phyloP scores from a whole-genome alignment of 1,140 invertebrate species.

The Aphidius ervi region DNA sequence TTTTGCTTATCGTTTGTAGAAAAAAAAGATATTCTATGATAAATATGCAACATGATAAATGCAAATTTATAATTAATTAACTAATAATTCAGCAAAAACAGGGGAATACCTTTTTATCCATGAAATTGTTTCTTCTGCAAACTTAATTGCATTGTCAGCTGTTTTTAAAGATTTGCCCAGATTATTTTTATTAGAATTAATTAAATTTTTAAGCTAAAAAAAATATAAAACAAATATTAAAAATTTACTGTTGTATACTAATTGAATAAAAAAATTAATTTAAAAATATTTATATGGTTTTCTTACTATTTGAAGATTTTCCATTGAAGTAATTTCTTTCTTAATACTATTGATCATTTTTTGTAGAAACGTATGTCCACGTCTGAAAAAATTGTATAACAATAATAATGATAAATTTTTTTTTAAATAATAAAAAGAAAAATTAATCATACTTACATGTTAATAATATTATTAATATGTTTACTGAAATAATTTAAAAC shows the following conservation, averaged over 20 bases:
- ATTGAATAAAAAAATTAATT: constrained; percentile 12
- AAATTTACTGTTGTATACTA: neutral
- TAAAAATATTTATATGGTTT: neutral
- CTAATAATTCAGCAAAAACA: constrained; percentile 22
- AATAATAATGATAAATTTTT: constrained; percentile 5
- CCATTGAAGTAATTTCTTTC: constrained; percentile 23
- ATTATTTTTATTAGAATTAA: constrained; percentile 21
- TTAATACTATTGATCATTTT: constrained; percentile 30
- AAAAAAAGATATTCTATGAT: too few relatives aligned
- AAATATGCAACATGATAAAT: too few relatives aligned
- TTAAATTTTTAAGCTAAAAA: constrained; percentile 27
- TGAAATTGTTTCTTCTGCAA: constrained; percentile 20
- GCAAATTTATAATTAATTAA: neutral
- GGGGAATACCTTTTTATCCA: constrained; percentile 29
- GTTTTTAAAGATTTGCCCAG: constrained; percentile 18
- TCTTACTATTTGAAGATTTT: constrained; percentile 30
- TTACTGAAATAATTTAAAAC: constrained; percentile 27
- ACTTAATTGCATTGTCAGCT: constrained; percentile 21
- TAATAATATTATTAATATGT: constrained; percentile 29
- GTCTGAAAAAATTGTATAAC: constrained; percentile 20
- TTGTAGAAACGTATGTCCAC: constrained; percentile 27
- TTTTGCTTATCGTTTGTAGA: too few relatives aligned
- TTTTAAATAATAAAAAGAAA: neutral
- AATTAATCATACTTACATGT: constrained; percentile 21
- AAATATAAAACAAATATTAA: constrained; percentile 15